Conservation (phyloP, 1,140 invertebrate genomes). For the Oryctes rhinoceros region DNA sequence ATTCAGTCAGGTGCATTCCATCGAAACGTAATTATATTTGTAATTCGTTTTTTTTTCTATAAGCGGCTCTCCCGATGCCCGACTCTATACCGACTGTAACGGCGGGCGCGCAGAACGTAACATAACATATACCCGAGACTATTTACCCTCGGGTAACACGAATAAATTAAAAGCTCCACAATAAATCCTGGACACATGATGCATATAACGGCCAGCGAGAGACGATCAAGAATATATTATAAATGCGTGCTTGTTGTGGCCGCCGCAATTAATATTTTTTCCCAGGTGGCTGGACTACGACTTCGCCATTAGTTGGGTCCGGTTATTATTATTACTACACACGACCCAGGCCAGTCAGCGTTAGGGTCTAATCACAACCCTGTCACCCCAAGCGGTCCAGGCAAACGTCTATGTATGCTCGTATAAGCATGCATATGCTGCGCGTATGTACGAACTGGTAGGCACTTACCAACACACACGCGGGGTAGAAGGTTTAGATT, state of each 20-base stretch:
- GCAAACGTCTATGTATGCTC: conserved; percentile 10
- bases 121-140: conserved; percentile 52
- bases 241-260: conserved; percentile 51
- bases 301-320: conserved; percentile 51
- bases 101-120: conserved; percentile 15
- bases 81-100: conserved; percentile 24
- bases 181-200: conserved; percentile 57
- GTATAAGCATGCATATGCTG: neutral
- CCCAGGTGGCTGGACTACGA: conserved; percentile 50
- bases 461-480: too few species aligned
- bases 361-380: conserved; percentile 53
- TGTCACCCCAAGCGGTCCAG: conserved; percentile 52
- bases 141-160: conserved; percentile 53
- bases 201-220: conserved; percentile 49
- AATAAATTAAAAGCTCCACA: conserved; percentile 59
- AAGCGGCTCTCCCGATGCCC: conserved; percentile 46
- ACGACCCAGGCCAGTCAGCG: conserved; percentile 41
- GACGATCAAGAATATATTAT: conserved; percentile 56
- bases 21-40: conserved; percentile 56
- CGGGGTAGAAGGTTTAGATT: too few species aligned
- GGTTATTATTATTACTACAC: conserved; percentile 42
- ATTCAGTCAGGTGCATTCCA: conserved; percentile 52
- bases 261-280: conserved; percentile 54
- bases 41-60: conserved; percentile 53
- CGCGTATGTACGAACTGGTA: neutral